Evolutionary conservation across 2,797 vertebrate genomes (phyloP), one percentile per base, ranked within the genome.

Genomic region (Liparis tanakae): DNA sequence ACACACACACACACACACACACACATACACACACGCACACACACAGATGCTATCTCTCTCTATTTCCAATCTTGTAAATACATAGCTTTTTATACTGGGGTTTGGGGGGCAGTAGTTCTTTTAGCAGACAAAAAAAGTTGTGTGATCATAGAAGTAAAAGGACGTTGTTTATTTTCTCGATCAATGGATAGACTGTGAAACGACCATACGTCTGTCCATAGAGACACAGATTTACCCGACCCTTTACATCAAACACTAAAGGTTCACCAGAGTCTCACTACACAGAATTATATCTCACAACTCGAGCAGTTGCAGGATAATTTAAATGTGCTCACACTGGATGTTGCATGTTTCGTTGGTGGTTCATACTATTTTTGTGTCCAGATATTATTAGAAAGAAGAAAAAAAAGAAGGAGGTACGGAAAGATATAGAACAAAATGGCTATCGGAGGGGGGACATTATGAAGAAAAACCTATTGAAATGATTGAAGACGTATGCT

Each of bases 271-370:
- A 92, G 89, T 87, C 87, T 83, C 81, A 88, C 80, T 48, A 76
- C 88, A 89, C 88, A 78, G 76, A 86, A 54, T 73, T 88, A 78
- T 91, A 94, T 91, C 90, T 89, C 81, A 87, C 86, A 88, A 89
- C 92, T 91, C 86, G 22, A 90, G 91, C 94, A 94, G 89, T 94
- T 91, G 91, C 95, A 94, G 94, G 93, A 96, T 89, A 95, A 93
- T 94, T 93, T 92, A 94, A 95, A 96, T 96, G 95, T 97, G 96
- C 95, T 95, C 95, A 95, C 95, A 87, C 89, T 96, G 95, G 95
- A 95, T 96, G 95, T 99, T 97, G 98, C 98, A 99, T 99, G 98
- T 96, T 87, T 93, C 83, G 93, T 93, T 96, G 95, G 95, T 96
- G 94, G 95, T 96, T 95, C 93, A 94, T 94, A 94, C 68, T 93